Percentiles rank a stretch among this genome's conserved stretches.
These are phyloP conservation scores for Columba guinea DNA, from an alignment of 2,797 vertebrate genomes.

Conservation along the genomic window DNA sequence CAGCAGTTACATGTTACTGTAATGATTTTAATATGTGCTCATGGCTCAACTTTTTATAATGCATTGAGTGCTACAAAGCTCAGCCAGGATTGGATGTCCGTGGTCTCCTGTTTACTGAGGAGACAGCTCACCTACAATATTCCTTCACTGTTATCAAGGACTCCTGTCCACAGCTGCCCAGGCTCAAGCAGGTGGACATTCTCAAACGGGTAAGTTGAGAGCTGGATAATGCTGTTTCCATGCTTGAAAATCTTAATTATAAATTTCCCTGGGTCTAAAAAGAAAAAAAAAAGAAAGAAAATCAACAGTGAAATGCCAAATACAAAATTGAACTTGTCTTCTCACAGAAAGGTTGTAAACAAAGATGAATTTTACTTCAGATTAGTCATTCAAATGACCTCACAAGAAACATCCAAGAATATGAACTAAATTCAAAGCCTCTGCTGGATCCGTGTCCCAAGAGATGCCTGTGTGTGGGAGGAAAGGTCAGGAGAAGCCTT, in stretches of 20 bases:
- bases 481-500: slow-evolving; percentile 1
- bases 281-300: background rate
- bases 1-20: rapidly evolving
- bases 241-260: background rate
- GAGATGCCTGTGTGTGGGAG: background rate
- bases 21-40: background rate
- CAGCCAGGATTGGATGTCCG: rapidly evolving
- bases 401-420: background rate
- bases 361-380: background rate
- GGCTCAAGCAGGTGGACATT: rapidly evolving
- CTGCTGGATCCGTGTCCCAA: background rate
- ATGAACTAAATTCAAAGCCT: background rate
- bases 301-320: background rate
- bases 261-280: background rate
- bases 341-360: background rate
- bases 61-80: background rate
- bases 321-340: background rate
- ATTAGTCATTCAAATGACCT: background rate
- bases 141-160: too few relatives aligned
- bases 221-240: rapidly evolving
- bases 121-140: background rate
- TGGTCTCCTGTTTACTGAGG: background rate
- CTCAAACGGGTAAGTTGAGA: background rate
- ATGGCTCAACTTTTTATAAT: background rate
- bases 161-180: background rate